Base-by-base conservation (phyloP, 2,113 vertebrate species). In the Dermatemys mawii region DNA sequence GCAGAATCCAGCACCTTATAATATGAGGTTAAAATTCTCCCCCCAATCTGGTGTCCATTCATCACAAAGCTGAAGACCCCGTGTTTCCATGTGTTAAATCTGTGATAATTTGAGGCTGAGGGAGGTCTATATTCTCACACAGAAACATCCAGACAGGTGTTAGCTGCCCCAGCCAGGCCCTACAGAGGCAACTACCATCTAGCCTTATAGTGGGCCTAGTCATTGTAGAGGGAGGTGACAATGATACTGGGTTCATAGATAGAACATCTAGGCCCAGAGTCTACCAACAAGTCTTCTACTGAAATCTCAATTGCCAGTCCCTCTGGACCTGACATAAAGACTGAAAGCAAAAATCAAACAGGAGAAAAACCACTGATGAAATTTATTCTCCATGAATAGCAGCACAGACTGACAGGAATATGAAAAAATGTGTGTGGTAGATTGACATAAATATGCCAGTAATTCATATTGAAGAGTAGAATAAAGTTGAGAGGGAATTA, bases 381-480 rank as follows among this genome's bases (percentile, higher is more conserved):
- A 67, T 12, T 29, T 75, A 53, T 1, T 82, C 90, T 83, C 93
- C 0, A 2, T 0, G 53, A 83, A 54, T 51, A 26, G 79, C 70
- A 73, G 70, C 76, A 17, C 63, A 16, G 76, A n/a, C 4, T 35
- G 46, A 46, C 38, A 3, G 49, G 3, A 79, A 83, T 11, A 73
- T 1, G 70, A 44, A 41, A 41, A 75, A 32, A 7, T 0, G 6
- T 0, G 3, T 7, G 51, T 0, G 53, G 24, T 35, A 81, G 90
- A 80, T 50, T 81, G 90, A 67, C 80, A 12, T 46, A 38, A 11
- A 55, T 84, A 80, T 84, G 83, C 32, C 83, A 46, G 63, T 81
- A 84, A 92, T 26, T 94, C 80, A 16, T 54, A 11, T 14, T 22
- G 1, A 19, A 81, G 41, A 22, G 75, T 5, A 17, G 38, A 75